A percentile compares a stretch with the other conserved stretches of the same genome.
Evolutionary conservation across 2,113 vertebrate genomes (phyloP).

Genomic region (Strix uralensis): DNA sequence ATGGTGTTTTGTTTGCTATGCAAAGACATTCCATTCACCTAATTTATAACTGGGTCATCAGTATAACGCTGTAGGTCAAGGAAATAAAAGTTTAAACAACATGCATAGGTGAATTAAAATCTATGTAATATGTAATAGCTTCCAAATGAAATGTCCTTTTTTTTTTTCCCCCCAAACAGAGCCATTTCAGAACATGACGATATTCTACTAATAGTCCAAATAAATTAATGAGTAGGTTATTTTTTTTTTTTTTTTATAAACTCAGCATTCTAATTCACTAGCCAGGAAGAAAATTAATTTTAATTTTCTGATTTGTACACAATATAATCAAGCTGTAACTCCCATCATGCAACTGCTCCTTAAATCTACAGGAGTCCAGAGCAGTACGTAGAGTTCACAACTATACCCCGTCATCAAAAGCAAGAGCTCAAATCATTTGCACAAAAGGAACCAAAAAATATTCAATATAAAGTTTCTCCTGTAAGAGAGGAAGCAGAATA

Average conservation of each 20-base stretch:
- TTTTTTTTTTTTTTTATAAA: neutral
- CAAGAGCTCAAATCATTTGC: neutral
- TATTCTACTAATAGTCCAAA: neutral
- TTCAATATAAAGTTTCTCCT: neutral
- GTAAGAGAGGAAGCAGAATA: neutral
- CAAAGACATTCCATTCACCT: neutral
- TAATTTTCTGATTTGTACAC: neutral
- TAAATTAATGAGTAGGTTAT: neutral
- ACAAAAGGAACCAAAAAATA: neutral
- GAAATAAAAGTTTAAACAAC: neutral
- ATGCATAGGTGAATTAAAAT: neutral
- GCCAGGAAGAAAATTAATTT: neutral
- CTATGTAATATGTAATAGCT: neutral
- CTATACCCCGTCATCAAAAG: neutral
- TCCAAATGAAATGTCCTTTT: neutral
- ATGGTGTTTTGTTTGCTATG: neutral
- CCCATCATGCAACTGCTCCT: neutral
- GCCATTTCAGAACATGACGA: neutral
- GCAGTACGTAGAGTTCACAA: neutral
- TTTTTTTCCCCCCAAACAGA: neutral
- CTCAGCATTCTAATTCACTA: neutral
- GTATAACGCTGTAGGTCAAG: neutral
- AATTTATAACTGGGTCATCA: neutral
- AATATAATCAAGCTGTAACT: neutral
- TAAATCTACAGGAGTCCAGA: neutral